A percentile compares a stretch with the other conserved stretches of the same genome.
Conservation (phyloP, 2,797 vertebrate species). For the Thaleichthys pacificus region DNA sequence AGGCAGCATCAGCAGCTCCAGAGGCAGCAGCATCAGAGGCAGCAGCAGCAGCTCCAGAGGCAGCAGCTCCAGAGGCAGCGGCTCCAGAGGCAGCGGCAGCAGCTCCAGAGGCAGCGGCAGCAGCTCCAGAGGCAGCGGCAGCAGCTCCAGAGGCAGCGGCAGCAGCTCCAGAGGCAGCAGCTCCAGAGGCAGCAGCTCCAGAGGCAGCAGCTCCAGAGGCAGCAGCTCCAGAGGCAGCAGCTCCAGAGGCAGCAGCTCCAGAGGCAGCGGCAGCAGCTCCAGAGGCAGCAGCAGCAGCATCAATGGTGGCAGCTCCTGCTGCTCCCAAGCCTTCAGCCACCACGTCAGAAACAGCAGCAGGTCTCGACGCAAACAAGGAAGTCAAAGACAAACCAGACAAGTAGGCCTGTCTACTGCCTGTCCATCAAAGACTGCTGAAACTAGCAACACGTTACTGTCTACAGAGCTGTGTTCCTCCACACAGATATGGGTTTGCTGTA, state of each 20-base stretch:
- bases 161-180: background rate
- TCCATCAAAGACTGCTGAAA: too few relatives aligned
- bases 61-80: conserved; percentile 4
- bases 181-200: background rate
- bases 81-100: background rate
- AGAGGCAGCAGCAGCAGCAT: background rate
- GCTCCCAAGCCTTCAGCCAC: background rate
- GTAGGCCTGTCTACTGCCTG: conserved; percentile 23
- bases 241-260: background rate
- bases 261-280: conserved; percentile 5
- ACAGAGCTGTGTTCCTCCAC: too few relatives aligned
- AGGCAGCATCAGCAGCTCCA: background rate
- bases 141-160: background rate
- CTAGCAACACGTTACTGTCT: background rate
- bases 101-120: background rate
- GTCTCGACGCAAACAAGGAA: background rate
- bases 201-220: conserved; percentile 9
- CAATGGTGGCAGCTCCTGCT: background rate
- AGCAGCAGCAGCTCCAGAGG: conserved; percentile 1
- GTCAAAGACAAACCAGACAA: conserved; percentile 22
- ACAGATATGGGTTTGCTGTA: background rate
- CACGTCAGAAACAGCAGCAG: background rate
- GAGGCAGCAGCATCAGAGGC: background rate
- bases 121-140: conserved; percentile 1
- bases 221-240: background rate